Base-by-base conservation (phyloP, 2,888 invertebrate species). In the Pyrocoelia pectoralis region DNA sequence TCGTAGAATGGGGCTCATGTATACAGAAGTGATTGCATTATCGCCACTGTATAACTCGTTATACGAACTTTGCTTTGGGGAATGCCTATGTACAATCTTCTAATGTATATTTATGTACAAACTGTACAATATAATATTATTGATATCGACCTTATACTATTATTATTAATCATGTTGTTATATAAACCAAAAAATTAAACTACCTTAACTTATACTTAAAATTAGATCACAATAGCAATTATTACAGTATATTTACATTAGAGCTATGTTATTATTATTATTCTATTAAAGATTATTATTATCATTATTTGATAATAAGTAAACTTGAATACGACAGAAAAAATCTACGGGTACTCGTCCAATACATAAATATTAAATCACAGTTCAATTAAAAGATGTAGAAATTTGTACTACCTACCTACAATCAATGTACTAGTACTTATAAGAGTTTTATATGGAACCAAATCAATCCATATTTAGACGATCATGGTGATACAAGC, bases 1-100 rank as follows among this genome's bases (percentile, higher is more conserved):
- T 66, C 66, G 68, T 67, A 70, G 66, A 70, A 66, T 56, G 68
- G 70, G 70, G 68, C 70, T 70, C 70, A 59, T 41, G 65, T 40
- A 60, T 65, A 56, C 53, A 56, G 53, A 15, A 43, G 53, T 50
- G 54, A 48, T 24, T 24, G 6, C 10, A 14, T 14, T 18, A 57
- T 55, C 60, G 49, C 56, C 49, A 50, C 41, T 60, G 53, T 61
- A 65, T 65, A 46, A 54, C 65, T 53, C 52, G 53, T 61, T 56
- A 56, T 61, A 61, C 65, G 65, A 65, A 57, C 52, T 29, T 65
- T 61, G 65, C 65, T 63, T 63, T 63, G 63, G 63, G 62, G 63
- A 63, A 53, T 56, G 29, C 28, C 15, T 60, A 61, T 61, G 43
- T 61, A 61, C 61, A 61, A 17, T 61, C 40, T 19, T 28, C 40